These are phyloP conservation scores for Oplegnathus fasciatus DNA, from an alignment of 2,113 vertebrate genomes.

Conservation along the genomic window DNA sequence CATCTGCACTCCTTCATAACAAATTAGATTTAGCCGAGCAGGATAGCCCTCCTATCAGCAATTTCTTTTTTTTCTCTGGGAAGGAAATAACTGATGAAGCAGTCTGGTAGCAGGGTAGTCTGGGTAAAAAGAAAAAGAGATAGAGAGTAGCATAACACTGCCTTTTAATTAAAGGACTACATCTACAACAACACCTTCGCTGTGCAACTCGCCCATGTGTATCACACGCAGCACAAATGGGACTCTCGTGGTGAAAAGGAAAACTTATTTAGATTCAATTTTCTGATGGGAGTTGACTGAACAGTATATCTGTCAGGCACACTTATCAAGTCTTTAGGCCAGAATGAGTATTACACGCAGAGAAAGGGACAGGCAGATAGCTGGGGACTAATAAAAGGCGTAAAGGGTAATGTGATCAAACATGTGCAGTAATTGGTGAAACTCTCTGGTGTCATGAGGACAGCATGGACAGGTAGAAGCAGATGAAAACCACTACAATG, in stretches of 20 bases:
- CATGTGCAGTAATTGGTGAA: slow-evolving; percentile 18
- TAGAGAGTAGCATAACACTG: slow-evolving; percentile 16
- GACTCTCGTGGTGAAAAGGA: slow-evolving; percentile 53
- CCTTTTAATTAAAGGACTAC: slow-evolving; percentile 69
- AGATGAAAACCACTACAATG: not conserved
- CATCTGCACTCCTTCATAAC: slow-evolving; percentile 29
- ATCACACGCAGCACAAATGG: slow-evolving; percentile 57
- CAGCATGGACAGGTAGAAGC: not conserved
- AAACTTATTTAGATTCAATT: slow-evolving; percentile 86
- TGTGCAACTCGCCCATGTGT: slow-evolving; percentile 49
- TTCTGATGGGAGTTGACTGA: slow-evolving; percentile 80
- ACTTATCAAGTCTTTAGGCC: slow-evolving; percentile 60
- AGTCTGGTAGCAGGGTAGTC: slow-evolving; percentile 16
- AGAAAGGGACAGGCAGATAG: slow-evolving; percentile 23
- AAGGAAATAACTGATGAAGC: slow-evolving; percentile 40
- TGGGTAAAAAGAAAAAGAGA: slow-evolving; percentile 31
- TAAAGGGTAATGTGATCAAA: slow-evolving; percentile 26
- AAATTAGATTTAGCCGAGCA: slow-evolving; percentile 46
- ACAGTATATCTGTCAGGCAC: slow-evolving; percentile 72
- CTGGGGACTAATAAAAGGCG: slow-evolving; percentile 40
- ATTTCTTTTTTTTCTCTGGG: slow-evolving; percentile 22
- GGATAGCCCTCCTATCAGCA: slow-evolving; percentile 21
- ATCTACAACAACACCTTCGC: slow-evolving; percentile 36
- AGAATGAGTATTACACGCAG: slow-evolving; percentile 44
- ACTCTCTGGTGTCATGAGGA: not conserved